Evolutionary conservation across 2,888 invertebrate genomes (phyloP).

Genomic region (Ochropacha duplaris): DNA sequence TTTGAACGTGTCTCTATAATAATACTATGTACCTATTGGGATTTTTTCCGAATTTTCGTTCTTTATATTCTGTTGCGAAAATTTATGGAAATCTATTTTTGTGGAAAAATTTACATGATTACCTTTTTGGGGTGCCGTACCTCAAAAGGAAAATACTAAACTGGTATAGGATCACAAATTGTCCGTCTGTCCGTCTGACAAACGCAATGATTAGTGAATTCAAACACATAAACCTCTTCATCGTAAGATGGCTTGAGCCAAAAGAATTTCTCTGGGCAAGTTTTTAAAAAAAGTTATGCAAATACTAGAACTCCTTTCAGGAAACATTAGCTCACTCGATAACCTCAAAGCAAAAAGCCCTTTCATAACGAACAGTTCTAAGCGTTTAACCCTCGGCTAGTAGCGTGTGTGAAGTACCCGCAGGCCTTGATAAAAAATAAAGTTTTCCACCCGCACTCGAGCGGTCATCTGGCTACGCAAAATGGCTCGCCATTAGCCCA

Average conservation of each 20-base stretch:
- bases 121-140: background rate
- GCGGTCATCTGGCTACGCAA: conserved; percentile 26
- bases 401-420: conserved; percentile 9
- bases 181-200: too few relatives aligned
- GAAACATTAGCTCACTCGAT: background rate
- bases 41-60: background rate
- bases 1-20: background rate
- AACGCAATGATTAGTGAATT: too few relatives aligned
- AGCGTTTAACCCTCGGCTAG: conserved; percentile 13
- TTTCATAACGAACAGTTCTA: background rate
- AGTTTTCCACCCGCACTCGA: background rate
- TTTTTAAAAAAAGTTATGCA: background rate
- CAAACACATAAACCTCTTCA: too few relatives aligned
- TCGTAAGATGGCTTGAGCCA: too few relatives aligned
- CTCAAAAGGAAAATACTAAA: too few relatives aligned
- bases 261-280: too few relatives aligned
- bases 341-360: background rate
- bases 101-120: too few relatives aligned
- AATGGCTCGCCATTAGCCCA: background rate
- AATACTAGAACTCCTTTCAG: background rate
- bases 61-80: background rate
- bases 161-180: too few relatives aligned
- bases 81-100: too few relatives aligned
- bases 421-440: conserved; percentile 13
- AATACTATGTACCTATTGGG: background rate